Base-by-base conservation (phyloP, 2,888 invertebrate genomes). In the Acrobasis suavella region DNA sequence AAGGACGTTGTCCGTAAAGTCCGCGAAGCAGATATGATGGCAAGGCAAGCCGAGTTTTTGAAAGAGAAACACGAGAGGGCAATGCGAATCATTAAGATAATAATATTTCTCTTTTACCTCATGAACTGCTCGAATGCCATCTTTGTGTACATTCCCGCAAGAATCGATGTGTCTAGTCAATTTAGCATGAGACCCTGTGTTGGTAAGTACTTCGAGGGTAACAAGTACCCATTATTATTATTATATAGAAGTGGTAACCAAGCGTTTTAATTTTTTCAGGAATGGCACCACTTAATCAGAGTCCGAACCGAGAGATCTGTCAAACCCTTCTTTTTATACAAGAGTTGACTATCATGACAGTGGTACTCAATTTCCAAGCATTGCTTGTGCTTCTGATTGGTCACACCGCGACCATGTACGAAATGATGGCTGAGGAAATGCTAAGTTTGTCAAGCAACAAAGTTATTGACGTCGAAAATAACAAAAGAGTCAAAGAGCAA, bases 161-260 rank as follows among this genome's bases (percentile, higher is more conserved):
- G 89, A 2, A 62, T 69, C 1, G 69, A 84, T 62, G 67, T 85
- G 2, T 49, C 55, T 1, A 79, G 82, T 63, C 77, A 76, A 63
- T 88, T 76, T 65, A 75, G 81, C 3, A 84, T 88, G 83, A 77
- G 81, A 0, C 84, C 80, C 39, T 91, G 90, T 66, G 82, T 85
- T 62, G 89, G 90, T 89, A 79, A 83, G 85, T 66, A 54, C 37
- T 46, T 6, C 32, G 7, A 32, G 8, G 32, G 7, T 32, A 7
- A 32, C 32, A 32, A 32, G 0, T 32, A 32, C 8, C 32, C 7
- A 32, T 32, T 0, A 32, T 32, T 0, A 32, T 6, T 8, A 32
- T 7, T 8, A 32, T 32, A 32, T 32, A 8, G 32, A 6, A 32
- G 2, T 7, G 32, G 8, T 32, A 2, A 2, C 32, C 2, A 50